Evolutionary conservation across 2,888 invertebrate species (phyloP), one percentile per base, ranked within the genome.

Genomic region (Tinea trinotella): DNA sequence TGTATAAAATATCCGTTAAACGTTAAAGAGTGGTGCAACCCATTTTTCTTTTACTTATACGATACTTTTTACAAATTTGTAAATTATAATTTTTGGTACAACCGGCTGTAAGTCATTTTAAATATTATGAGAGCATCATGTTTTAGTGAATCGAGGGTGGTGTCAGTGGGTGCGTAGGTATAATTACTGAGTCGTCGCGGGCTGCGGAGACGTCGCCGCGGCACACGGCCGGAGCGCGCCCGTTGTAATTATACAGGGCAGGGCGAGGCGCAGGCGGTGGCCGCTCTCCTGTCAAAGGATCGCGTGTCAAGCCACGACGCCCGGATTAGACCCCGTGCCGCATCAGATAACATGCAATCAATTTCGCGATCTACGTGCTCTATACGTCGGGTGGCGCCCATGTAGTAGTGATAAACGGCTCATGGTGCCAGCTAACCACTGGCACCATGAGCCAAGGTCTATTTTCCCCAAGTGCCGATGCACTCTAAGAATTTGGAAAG

Each of bases 271-370:
- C 65, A 66, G 65, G 71, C 76, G 68, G 74, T 74, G 73, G 75
- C 74, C 76, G 72, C 80, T 83, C 81, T 83, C 75, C 80, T 81
- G 82, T 81, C 83, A 82, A 74, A 74, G 76, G 71, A 75, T 85
- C 81, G 84, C 85, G 85, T 85, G 84, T 73, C 64, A 66, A 67
- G 69, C 68, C 64, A 68, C 75, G 75, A 75, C 76, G 80, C 80
- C 76, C 72, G 76, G 77, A 80, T 82, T 82, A 83, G 83, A 80
- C 77, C 79, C 81, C 81, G 78, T 76, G 78, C 82, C 74, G 76
- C 79, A 84, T 82, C 84, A 74, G 84, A 84, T 84, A 83, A 71
- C 82, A 77, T 81, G 83, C 84, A 81, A 85, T 85, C 84, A 81
- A 84, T 80, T 84, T 81, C 76, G 84, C 85, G 78, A 85, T 85